phyloP scores from a whole-genome alignment of 2,113 vertebrate genomes.

The Lota lota region DNA sequence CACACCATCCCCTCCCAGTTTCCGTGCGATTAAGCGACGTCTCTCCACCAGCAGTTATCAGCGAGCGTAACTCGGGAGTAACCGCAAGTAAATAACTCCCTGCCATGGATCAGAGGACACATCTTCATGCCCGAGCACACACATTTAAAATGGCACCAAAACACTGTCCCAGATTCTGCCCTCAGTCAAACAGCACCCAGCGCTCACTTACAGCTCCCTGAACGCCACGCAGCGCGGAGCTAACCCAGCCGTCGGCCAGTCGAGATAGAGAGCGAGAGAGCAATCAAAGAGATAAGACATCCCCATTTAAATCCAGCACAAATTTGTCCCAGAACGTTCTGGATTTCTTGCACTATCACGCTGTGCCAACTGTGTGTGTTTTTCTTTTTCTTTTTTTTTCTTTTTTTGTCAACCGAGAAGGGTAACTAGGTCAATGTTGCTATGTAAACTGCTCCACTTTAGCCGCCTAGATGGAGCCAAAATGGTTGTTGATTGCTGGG shows the following conservation, averaged over 20 bases:
- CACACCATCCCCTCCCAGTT: neutral
- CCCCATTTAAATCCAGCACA: slow-evolving; percentile 65
- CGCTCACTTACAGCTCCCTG: slow-evolving; percentile 68
- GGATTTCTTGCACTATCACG: slow-evolving; percentile 47
- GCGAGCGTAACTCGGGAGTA: slow-evolving; percentile 44
- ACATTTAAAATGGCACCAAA: slow-evolving; percentile 72
- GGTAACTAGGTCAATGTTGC: slow-evolving; percentile 66
- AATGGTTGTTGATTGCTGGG: slow-evolving; percentile 49
- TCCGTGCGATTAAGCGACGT: slow-evolving; percentile 42
- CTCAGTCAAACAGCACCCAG: slow-evolving; percentile 65
- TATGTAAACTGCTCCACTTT: slow-evolving; percentile 50
- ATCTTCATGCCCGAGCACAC: slow-evolving; percentile 65
- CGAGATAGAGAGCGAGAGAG: slow-evolving; percentile 51
- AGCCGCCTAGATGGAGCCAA: slow-evolving; percentile 47
- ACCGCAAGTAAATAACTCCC: slow-evolving; percentile 60
- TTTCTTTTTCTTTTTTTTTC: slow-evolving; percentile 10
- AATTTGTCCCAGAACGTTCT: slow-evolving; percentile 40
- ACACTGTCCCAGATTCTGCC: slow-evolving; percentile 66
- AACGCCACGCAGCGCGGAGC: slow-evolving; percentile 56
- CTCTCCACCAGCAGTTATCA: slow-evolving; percentile 41
- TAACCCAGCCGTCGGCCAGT: slow-evolving; percentile 55
- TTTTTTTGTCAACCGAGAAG: slow-evolving; percentile 37
- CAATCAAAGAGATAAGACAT: slow-evolving; percentile 67
- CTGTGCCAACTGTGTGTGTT: slow-evolving; percentile 28
- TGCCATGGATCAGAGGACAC: slow-evolving; percentile 64